phyloP scores from a whole-genome alignment of 1,140 invertebrate genomes.

The Andricus grossulariae region DNA sequence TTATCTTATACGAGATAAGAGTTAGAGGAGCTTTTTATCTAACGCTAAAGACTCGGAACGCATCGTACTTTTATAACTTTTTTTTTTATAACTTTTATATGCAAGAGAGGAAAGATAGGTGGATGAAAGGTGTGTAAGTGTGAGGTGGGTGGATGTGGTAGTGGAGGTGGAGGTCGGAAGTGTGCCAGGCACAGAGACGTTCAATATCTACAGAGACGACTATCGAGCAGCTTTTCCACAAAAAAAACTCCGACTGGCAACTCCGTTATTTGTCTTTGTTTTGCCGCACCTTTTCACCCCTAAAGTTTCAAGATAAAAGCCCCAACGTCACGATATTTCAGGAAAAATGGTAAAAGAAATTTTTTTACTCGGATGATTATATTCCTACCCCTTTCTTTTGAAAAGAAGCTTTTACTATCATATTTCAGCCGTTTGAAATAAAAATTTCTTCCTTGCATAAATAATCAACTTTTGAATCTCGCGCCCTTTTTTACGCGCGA shows the following conservation, averaged over 20 bases:
- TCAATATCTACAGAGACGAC: conserved; percentile 33
- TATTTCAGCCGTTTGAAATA: too few relatives aligned
- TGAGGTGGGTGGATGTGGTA: not conserved
- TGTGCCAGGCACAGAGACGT: conserved; percentile 42
- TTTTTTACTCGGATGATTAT: not conserved
- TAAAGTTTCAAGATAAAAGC: not conserved
- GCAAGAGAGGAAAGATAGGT: conserved; percentile 18
- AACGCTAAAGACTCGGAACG: not conserved
- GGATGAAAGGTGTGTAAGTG: conserved; percentile 5
- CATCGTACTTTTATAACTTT: conserved; percentile 19
- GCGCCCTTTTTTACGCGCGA: too few relatives aligned
- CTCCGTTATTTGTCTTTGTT: conserved; percentile 15
- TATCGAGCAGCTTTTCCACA: conserved; percentile 1
- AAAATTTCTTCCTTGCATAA: too few relatives aligned
- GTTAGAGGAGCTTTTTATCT: conserved; percentile 5
- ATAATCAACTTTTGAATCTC: too few relatives aligned
- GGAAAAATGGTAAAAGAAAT: not conserved
- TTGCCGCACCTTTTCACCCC: not conserved
- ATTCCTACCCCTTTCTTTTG: too few relatives aligned
- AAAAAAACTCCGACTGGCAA: conserved; percentile 2
- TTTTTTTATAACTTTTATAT: not conserved
- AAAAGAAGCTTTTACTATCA: too few relatives aligned
- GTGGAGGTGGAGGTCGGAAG: conserved; percentile 12
- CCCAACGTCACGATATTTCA: conserved; percentile 31
- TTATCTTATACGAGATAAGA: not conserved